Base-by-base conservation (phyloP, 1,140 invertebrate species). In the Venustaconcha ellipsiformis region DNA sequence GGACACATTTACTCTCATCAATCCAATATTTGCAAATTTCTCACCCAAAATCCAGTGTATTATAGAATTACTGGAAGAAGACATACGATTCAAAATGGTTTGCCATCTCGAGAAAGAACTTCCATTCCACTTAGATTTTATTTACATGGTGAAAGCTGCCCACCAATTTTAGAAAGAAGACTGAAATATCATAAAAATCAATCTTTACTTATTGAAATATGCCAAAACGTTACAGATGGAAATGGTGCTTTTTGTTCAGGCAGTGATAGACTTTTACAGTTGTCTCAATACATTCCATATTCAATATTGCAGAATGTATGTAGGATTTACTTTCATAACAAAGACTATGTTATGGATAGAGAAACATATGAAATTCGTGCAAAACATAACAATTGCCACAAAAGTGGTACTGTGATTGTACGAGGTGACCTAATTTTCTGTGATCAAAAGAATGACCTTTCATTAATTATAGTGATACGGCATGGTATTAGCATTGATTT, bases 201-300 rank as follows among this genome's bases (percentile, higher is more conserved):
- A 62, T 60, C 56, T n/a, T 18, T 72, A 17, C 71, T 78, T 63
- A 18, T 62, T 60, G 74, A 74, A 23, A 76, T 65, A 58, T 67
- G 69, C 23, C 73, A 71, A 72, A 70, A 76, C 11, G 57, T 83
- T 62, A 5, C 55, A 30, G n/a, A 59, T 20, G 76, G 63, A 59
- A 60, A 77, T 76, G 48, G 26, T 56, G 57, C 67, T 18, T 55
- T 15, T 6, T 83, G 82, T 63, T 57, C 81, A 37, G 72, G 72
- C 20, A 68, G 67, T 37, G 65, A 63, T 14, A 66, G 14, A 58
- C 26, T 81, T n/a, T 48, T 81, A n/a, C 55, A 62, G 12, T 30
- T 83, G 20, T 70, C 60, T 59, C 64, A 78, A n/a, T 74, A 76
- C 66, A 70, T 83, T 59, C 80, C 82, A 62, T 15, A 72, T 62